phyloP scores from a whole-genome alignment of 2,113 vertebrate species.

The Brachyhypopomus occidentalis region DNA sequence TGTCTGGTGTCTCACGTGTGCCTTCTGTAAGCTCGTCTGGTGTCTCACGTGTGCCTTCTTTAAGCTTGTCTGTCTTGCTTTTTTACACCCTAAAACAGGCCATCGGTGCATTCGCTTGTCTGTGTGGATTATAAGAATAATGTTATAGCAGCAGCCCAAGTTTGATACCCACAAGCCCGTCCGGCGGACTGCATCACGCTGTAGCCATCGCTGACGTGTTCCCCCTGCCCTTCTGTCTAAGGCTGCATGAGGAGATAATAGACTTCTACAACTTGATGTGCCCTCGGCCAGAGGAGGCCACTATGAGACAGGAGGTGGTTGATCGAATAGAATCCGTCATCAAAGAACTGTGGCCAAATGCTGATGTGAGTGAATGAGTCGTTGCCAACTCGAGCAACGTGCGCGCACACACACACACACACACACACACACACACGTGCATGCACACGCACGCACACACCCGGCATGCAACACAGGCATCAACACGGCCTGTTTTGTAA shows the following conservation, averaged over 20 bases:
- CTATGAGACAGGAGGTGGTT: constrained; percentile 97
- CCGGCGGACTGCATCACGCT: not conserved
- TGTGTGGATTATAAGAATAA: not conserved
- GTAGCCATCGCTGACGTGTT: too few species aligned
- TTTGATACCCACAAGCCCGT: not conserved
- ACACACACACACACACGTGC: not conserved
- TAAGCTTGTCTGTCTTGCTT: constrained; percentile 14
- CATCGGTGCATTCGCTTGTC: not conserved
- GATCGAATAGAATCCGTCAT: constrained; percentile 92
- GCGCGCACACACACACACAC: not conserved
- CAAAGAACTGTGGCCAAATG: constrained; percentile 95
- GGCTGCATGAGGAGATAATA: constrained; percentile 96
- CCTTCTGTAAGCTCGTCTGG: too few species aligned
- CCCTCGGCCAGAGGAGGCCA: constrained; percentile 91
- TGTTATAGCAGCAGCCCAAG: not conserved
- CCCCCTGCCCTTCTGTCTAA: constrained; percentile 57
- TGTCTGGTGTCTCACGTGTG: not conserved
- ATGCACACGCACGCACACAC: not conserved
- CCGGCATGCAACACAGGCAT: not conserved
- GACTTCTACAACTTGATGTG: constrained; percentile 99
- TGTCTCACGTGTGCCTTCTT: not conserved
- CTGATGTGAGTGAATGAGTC: constrained; percentile 80
- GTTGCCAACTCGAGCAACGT: not conserved
- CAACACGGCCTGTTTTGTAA: not conserved
- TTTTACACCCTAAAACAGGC: not conserved